Evolutionary conservation across 2,888 invertebrate species (phyloP), one percentile per base, ranked within the genome.

Genomic region (Limnephilus lunatus): DNA sequence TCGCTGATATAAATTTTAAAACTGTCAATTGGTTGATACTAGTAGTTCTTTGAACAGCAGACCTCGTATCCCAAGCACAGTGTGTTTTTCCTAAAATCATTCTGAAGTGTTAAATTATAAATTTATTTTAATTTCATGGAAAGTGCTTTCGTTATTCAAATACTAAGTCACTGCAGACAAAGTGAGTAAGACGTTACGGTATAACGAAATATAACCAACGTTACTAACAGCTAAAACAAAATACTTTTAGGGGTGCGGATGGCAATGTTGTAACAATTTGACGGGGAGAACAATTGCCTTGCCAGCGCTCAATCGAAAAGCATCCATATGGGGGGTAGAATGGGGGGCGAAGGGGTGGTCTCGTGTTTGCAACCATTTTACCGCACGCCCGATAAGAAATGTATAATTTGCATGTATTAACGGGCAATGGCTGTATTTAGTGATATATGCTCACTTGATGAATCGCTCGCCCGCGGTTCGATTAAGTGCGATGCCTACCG

Each of bases 341-440:
- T 9, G n/a, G 39, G 39, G n/a, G 81, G 48, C 44, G 90, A 31
- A 32, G 82, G 92, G 81, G 88, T 53, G 80, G 35, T 31, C 35
- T 89, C 88, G 88, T 89, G 88, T 80, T 89, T 80, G 88, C 88
- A 81, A 86, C 80, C 93, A 92, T 91, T 93, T 92, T 92, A 91
- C 85, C 53, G 39, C 82, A 48, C 39, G 32, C 15, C 88, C 93
- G 93, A 93, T 93, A 93, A 93, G 92, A 90, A 93, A 93, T 91
- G 92, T 93, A 92, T 92, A 92, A 93, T 93, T 93, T 93, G 92
- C 92, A 93, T 93, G 93, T 87, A 93, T 93, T 93, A 93, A 86
- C 92, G 92, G 81, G 86, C 92, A 93, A 93, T 92, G 92, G 92
- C 93, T 92, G 92, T 93, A 92, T 93, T 93, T 93, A 92, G 92